phyloP scores from a whole-genome alignment of 2,888 invertebrate genomes.

The Epistrophe grossulariae region DNA sequence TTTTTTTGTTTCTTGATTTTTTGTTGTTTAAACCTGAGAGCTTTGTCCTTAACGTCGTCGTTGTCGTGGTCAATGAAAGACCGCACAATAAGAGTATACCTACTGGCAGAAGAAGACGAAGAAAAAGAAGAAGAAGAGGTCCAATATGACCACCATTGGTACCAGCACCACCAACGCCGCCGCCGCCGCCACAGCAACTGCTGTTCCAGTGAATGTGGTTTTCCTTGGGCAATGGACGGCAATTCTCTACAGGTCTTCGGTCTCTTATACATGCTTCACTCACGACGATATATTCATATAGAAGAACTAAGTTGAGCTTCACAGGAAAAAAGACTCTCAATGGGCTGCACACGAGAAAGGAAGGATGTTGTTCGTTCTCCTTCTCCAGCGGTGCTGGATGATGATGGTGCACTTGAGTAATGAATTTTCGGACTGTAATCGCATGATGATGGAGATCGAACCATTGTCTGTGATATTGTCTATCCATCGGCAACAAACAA shows the following conservation, averaged over 20 bases:
- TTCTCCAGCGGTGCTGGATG: neutral
- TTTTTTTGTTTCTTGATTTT: constrained; percentile 26
- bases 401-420: constrained; percentile 72
- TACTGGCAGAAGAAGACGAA: neutral
- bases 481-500: constrained; percentile 34
- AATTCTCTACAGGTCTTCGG: constrained; percentile 73
- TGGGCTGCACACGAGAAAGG: constrained; percentile 14
- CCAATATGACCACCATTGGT: constrained; percentile 49
- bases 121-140: constrained; percentile 38
- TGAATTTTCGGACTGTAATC: constrained; percentile 74
- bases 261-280: constrained; percentile 54
- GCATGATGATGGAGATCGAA: constrained; percentile 63
- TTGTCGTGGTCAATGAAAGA: constrained; percentile 68
- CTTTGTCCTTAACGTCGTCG: constrained; percentile 52
- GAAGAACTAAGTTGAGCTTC: constrained; percentile 13
- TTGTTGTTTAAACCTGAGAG: constrained; percentile 12
- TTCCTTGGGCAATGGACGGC: constrained; percentile 68
- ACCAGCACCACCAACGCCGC: constrained; percentile 34
- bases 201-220: constrained; percentile 66
- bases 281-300: constrained; percentile 29
- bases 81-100: constrained; percentile 55
- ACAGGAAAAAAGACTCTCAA: constrained; percentile 13
- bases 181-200: neutral
- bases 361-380: constrained; percentile 39
- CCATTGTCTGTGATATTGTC: constrained; percentile 68